These are phyloP conservation scores for Cerastis leucographa DNA, from an alignment of 2,888 invertebrate species.

Conservation along the genomic window DNA sequence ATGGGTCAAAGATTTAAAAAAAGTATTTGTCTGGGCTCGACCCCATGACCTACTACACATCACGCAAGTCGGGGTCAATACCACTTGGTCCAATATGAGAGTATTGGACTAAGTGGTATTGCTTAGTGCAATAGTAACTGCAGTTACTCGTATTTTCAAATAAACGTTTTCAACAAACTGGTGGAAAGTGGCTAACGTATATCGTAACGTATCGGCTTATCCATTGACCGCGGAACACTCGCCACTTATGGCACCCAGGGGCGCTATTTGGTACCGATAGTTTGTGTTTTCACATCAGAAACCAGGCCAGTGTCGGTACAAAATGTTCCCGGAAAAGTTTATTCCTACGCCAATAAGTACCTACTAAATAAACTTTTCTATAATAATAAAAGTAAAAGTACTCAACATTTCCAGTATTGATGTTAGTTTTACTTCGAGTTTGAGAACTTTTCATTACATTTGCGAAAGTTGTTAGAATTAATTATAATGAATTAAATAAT, in stretches of 20 bases:
- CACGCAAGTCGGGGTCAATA: no score
- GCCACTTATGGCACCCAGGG: conserved; percentile 29
- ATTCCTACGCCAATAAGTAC: background rate
- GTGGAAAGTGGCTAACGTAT: conserved; percentile 9
- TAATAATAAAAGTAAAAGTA: conserved; percentile 26
- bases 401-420: conserved; percentile 24
- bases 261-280: conserved; percentile 20
- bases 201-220: conserved; percentile 33
- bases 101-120: no score
- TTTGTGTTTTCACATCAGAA: conserved; percentile 34
- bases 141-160: conserved; percentile 19
- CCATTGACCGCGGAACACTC: conserved; percentile 24
- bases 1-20: no score
- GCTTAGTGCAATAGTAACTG: background rate
- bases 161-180: conserved; percentile 14
- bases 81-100: background rate
- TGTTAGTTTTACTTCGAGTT: conserved; percentile 18
- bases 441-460: conserved; percentile 15
- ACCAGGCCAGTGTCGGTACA: conserved; percentile 1
- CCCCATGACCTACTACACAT: no score
- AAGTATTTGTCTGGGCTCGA: background rate
- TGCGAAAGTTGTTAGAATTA: conserved; percentile 1
- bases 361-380: conserved; percentile 20
- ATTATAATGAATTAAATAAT: conserved; percentile 11
- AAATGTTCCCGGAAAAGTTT: conserved; percentile 16